Base-by-base conservation (phyloP, 2,797 vertebrate species). In the Decapterus maruadsi region DNA sequence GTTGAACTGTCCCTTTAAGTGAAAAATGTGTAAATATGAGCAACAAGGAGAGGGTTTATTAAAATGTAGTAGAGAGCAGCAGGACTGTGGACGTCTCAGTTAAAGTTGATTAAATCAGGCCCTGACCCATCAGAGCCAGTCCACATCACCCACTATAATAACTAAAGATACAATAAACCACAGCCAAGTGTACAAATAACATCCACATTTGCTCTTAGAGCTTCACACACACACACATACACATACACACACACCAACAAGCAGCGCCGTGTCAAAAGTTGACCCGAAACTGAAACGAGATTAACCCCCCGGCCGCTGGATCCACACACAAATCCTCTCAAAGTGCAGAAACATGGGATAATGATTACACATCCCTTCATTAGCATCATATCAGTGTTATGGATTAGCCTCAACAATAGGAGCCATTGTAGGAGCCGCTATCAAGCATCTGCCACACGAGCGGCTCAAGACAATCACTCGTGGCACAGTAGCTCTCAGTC, bases 351-450 rank as follows among this genome's bases (percentile, higher is more conserved):
- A 75, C 82, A 83, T 0, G 68, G 82, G 90, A 91, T 92, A 89
- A 90, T 83, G 87, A 88, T 91, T 85, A 74, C 89, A 86, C 79
- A 82, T 87, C 86, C 86, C 87, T 82, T 88, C 86, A 87, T 90
- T 90, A 90, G 87, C 88, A 83, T 85, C 86, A 89, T 89, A 89
- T 92, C 90, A 87, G 74, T 77, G 78, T 34, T 83, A 72, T 87
- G 90, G 89, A 93, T 93, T 90, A 89, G 51, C 65, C 84, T 65
- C 68, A n/a, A 89, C 87, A 90, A 91, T 83, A 34, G 83, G 20
- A 3, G 64, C 58, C 65, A 67, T 82, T 86, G 86, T 90, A 20
- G 63, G 29, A 19, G 74, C 75, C 2, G 78, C 85, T 83, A 88
- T 87, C 83, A 1, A 62, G 80, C 85, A 88, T 89, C 87, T 73